Evolutionary conservation across 1,140 invertebrate species (phyloP), one percentile per base, ranked within the genome.

Genomic region (Maniola jurtina): DNA sequence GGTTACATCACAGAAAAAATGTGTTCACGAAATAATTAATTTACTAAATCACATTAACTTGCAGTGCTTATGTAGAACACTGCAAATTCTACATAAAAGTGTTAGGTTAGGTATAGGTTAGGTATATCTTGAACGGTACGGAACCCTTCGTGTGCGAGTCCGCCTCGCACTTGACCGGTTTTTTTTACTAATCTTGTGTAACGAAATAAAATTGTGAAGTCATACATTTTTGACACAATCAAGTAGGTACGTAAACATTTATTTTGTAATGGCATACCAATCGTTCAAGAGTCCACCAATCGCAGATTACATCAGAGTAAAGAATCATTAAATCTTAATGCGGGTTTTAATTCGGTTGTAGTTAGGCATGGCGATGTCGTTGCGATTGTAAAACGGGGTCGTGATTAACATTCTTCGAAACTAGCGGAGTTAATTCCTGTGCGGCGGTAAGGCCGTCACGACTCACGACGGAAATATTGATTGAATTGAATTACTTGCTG

Each of bases 391-490:
- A 78, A 81, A 80, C 76, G 73, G 72, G 75, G 79, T 74, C 74
- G 70, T 77, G 77, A 81, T 76, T 78, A 80, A 78, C 74, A 79
- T 80, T 79, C 76, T 72, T 71, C 67, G 67, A 72, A 71, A 73
- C 70, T 71, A 69, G 68, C 71, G 40, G 63, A 73, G 68, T 73
- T 73, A 73, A 73, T 73, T 79, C 71, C 70, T 67, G 60, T 69
- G 70, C 68, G 70, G 61, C 68, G 59, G 63, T 68, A 68, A 70
- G 70, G 54, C 57, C 48, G 60, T 66, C 56, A 25, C 25, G 25
- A 25, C 66, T 69, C 71, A 73, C 67, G 73, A 60, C 69, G 63
- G 61, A 76, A 79, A 79, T 80, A 77, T 72, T 73, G 70, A 82
- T 75, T 77, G 66, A 75, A 77, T 77, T 74, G 68, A 74, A 72